phyloP scores from a whole-genome alignment of 2,888 invertebrate species.

The Panopea generosa region DNA sequence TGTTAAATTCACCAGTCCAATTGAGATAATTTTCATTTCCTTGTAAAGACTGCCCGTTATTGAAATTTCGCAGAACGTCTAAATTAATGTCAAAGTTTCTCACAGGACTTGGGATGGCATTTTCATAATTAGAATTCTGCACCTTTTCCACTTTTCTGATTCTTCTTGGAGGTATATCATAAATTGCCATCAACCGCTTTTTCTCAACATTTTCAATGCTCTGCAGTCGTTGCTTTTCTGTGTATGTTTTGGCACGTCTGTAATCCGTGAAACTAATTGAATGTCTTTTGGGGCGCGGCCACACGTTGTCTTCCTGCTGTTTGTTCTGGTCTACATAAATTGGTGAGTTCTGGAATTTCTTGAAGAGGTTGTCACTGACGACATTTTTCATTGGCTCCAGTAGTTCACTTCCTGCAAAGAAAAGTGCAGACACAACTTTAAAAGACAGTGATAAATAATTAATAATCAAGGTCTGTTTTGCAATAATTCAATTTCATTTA shows the following conservation, averaged over 20 bases:
- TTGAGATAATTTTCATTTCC: conserved; percentile 52
- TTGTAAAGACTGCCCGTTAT: conserved; percentile 20
- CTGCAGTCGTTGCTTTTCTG: conserved; percentile 70
- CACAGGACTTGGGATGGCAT: conserved; percentile 2
- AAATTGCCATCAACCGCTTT: conserved; percentile 73
- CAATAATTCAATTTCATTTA: no score
- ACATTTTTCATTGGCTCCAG: conserved; percentile 64
- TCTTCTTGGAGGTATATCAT: conserved; percentile 78
- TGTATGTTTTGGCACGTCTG: conserved; percentile 67
- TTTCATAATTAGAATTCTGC: conserved; percentile 23
- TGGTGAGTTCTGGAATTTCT: conserved; percentile 63
- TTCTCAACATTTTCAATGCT: conserved; percentile 77
- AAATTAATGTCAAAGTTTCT: conserved; percentile 55
- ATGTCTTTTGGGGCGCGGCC: conserved; percentile 76
- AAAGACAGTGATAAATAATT: no score
- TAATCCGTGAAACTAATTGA: conserved; percentile 80
- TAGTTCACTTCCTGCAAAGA: conserved; percentile 67
- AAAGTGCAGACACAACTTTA: background rate
- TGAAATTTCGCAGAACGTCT: conserved; percentile 38
- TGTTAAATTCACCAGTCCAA: conserved; percentile 64
- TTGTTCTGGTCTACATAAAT: conserved; percentile 60
- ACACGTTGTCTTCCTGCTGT: conserved; percentile 69
- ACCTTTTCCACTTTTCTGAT: conserved; percentile 69
- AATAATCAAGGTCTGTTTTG: no score
- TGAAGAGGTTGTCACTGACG: conserved; percentile 63